Evolutionary conservation across 53 echinoderm and acorn worm genomes (phyloP).

Genomic region (Astropecten irregularis): DNA sequence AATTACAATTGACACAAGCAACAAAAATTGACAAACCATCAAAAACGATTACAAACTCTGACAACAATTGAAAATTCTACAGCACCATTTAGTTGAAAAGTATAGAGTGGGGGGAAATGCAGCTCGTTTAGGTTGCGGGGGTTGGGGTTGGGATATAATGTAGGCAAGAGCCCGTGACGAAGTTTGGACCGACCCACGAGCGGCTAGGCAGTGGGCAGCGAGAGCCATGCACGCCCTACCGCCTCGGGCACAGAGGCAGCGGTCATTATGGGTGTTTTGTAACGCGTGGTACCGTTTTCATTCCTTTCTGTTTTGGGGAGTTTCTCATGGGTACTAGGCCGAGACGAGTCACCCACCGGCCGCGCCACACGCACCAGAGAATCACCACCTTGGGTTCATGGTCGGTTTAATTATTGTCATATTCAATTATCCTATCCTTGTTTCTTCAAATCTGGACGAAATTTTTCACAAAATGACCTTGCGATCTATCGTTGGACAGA

Average conservation of each 20-base stretch:
- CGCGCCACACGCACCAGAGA: neutral
- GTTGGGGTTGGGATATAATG: neutral
- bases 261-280: constrained; percentile 11
- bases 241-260: constrained; percentile 24
- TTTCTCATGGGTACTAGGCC: too few relatives aligned
- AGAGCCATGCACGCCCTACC: constrained; percentile 21
- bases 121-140: neutral
- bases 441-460: too few relatives aligned
- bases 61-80: neutral
- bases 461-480: too few relatives aligned
- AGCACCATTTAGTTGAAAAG: neutral
- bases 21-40: neutral
- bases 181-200: neutral
- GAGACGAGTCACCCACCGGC: neutral
- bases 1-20: too few relatives aligned
- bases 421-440: neutral
- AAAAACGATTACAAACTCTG: neutral
- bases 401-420: neutral
- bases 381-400: too few relatives aligned
- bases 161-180: constrained; percentile 30
- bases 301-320: too few relatives aligned
- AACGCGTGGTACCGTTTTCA: too few relatives aligned
- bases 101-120: too few relatives aligned
- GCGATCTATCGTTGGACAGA: too few relatives aligned
- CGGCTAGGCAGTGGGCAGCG: constrained; percentile 40